Evolutionary conservation across 2,113 vertebrate species (phyloP).

Genomic region (Notechis scutatus): DNA sequence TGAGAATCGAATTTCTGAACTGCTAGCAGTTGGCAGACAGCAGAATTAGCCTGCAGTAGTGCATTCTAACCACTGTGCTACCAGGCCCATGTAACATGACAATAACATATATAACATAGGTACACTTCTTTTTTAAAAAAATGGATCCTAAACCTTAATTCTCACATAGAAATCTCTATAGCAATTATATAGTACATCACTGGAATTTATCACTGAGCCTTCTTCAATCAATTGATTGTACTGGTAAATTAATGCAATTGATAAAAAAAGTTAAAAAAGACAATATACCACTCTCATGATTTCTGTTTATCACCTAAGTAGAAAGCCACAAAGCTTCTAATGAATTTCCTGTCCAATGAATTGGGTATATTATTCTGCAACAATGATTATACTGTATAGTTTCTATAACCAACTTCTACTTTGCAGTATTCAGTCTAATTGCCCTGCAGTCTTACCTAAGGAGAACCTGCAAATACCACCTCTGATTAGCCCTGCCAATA

Average conservation of each 20-base stretch:
- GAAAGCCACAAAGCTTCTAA: neutral
- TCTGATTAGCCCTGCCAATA: too few species aligned
- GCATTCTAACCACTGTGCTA: too few species aligned
- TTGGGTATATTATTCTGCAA: neutral
- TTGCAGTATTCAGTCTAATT: neutral
- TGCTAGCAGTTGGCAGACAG: too few species aligned
- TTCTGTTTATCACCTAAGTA: neutral
- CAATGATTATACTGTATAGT: neutral
- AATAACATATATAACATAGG: neutral
- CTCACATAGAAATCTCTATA: neutral
- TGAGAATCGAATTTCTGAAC: too few species aligned
- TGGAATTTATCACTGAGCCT: neutral
- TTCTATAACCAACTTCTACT: neutral
- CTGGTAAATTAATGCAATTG: neutral
- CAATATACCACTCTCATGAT: neutral
- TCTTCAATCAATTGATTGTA: neutral
- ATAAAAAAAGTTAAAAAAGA: neutral
- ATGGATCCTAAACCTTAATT: neutral
- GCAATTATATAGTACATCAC: neutral
- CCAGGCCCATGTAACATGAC: too few species aligned
- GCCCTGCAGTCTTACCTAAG: neutral
- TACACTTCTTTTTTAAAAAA: neutral
- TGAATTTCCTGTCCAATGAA: neutral
- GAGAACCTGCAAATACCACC: too few species aligned
- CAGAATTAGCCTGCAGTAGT: too few species aligned